phyloP scores from a whole-genome alignment of 1,140 invertebrate genomes.

The Pentalonia nigronervosa region DNA sequence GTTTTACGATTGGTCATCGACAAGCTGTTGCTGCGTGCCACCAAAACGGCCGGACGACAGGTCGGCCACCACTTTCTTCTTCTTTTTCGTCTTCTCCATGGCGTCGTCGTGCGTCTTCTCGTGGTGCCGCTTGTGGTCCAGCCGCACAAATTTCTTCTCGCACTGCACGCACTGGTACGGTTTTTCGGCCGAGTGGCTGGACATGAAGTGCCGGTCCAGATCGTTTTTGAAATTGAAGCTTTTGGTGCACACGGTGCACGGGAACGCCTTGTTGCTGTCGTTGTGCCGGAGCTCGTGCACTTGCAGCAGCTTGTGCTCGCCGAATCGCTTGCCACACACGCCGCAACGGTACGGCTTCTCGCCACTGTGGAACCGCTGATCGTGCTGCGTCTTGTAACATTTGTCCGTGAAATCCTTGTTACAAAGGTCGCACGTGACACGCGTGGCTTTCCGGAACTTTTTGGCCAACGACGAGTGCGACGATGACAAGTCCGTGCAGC shows the following conservation, averaged over 20 bases:
- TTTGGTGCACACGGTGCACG: conserved; percentile 87
- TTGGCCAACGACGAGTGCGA: conserved; percentile 18
- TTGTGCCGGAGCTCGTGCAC: conserved; percentile 78
- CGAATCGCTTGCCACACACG: conserved; percentile 84
- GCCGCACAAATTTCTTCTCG: conserved; percentile 87
- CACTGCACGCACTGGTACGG: conserved; percentile 83
- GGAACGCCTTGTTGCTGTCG: conserved; percentile 84
- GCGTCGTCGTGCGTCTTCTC: conserved; percentile 78
- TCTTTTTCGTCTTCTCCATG: conserved; percentile 60
- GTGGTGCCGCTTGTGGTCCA: conserved; percentile 95
- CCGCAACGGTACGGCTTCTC: conserved; percentile 85
- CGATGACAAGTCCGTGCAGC: background rate
- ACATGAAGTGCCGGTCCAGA: conserved; percentile 80
- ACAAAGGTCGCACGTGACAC: conserved; percentile 74
- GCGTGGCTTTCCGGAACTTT: conserved; percentile 46
- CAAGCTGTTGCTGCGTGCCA: background rate
- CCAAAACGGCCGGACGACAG: background rate
- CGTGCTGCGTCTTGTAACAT: conserved; percentile 88
- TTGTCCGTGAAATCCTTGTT: conserved; percentile 85
- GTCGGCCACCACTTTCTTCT: background rate
- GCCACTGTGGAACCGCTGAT: conserved; percentile 86
- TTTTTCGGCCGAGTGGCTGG: conserved; percentile 77
- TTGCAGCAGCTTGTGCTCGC: conserved; percentile 71
- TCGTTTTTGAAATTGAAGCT: conserved; percentile 92
- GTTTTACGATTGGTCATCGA: background rate